Base-by-base conservation (phyloP, 1,140 invertebrate species). In the Amphibalanus amphitrite region DNA sequence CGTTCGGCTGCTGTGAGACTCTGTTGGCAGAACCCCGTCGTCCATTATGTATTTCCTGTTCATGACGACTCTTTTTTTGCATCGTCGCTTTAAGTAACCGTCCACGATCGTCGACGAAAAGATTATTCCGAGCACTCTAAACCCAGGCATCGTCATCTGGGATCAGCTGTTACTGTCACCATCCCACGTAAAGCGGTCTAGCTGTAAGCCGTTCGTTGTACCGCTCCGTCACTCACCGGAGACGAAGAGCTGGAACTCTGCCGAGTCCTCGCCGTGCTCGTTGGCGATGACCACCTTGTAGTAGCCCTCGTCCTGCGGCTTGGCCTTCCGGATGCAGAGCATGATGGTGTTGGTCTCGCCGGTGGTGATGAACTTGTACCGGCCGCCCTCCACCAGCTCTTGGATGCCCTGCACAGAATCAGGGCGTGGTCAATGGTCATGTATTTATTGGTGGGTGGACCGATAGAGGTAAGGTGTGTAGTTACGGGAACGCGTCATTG, bases 261-360 rank as follows among this genome's bases (percentile, higher is more conserved):
- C 93, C 0, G 90, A 89, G 79, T 97, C 95, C 80, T 93, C 91
- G 72, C 96, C 96, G 78, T 97, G 90, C 71, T 89, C 88, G 79
- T 98, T 97, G 78, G 88, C 90, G 71, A 98, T 87, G 70, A 93
- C 87, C 76, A 97, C 86, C 79, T 90, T 93, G 82, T 98, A 99
- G 79, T 92, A 92, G 40, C 93, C 94, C 83, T 99, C 97, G 87
- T 99, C 97, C 78, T 92, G 93, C 23, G 92, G 89, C 80, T 97
- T 95, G 74, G 92, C 87, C 84, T 98, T 98, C 77, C 92, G 87
- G 82, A 98, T 97, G 80, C 92, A 93, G 69, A 98, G 84, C 29
- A 92, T 94, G 75, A 97, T 90, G 33, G 88, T 86, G 78, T 95
- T 95, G 67, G 86, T 89, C 77, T 92, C 89, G 30, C 91, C 89